Base-by-base conservation (phyloP, 1,140 invertebrate genomes). In the Holcopasites calliopsidis region DNA sequence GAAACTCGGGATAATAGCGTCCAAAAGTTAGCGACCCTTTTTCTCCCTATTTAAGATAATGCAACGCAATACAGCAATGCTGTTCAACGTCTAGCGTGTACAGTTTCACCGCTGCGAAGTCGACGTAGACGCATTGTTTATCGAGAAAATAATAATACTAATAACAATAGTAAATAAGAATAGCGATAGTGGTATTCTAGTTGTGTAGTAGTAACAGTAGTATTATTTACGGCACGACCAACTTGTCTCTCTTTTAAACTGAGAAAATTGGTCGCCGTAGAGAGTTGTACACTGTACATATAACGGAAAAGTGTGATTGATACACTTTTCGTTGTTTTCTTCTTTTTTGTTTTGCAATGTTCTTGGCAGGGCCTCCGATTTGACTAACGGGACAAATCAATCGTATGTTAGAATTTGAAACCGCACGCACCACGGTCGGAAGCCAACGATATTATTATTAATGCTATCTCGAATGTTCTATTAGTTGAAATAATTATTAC, bases 401-500 rank as follows among this genome's bases (percentile, higher is more conserved):
- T 66, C 61, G 65, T 84, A 77, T 77, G 4, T 18, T 66, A 83
- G 83, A 85, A 71, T 85, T 80, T 72, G 75, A 75, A 71, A 81
- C 52, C 76, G 76, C 77, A 60, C 82, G 70, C 79, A 66, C 74
- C 73, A 80, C 62, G 52, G 73, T 79, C 82, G 78, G 74, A 85
- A 83, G 84, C 76, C 79, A 85, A 85, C 73, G 69, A 79, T 83
- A 78, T 73, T 70, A 74, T 52, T 80, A 65, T 42, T 80, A 86
- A 83, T 69, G 33, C 84, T 79, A 85, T 62, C 62, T 77, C 76
- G 85, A 85, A 68, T 65, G 72, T 85, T 47, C 44, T 47, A 47
- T 64, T 84, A 84, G 65, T 77, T 85, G 77, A 86, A 86, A 84
- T 80, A 87, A 87, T 87, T 74, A 76, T 44, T 31, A 16, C 11